Evolutionary conservation across 2,888 invertebrate genomes (phyloP).

Genomic region (Trissoscelio sp.): DNA sequence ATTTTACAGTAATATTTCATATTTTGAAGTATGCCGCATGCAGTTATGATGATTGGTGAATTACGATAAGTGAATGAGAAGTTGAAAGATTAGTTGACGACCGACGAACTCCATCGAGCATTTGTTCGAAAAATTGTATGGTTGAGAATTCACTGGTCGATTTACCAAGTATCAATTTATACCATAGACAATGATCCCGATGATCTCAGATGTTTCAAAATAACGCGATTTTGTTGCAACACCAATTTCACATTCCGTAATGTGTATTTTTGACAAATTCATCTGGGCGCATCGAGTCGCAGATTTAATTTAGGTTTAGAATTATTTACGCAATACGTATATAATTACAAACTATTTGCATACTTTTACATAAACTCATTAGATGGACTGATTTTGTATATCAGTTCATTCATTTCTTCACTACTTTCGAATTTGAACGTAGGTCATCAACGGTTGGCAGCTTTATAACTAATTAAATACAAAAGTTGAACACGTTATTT

Average conservation of each 20-base stretch:
- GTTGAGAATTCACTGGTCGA: constrained; percentile 46
- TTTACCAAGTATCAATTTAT: constrained; percentile 41
- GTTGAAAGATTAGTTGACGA: background rate
- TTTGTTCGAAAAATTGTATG: background rate
- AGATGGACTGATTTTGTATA: constrained; percentile 34
- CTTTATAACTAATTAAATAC: constrained; percentile 6
- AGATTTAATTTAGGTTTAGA: constrained; percentile 51
- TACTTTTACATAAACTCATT: constrained; percentile 35
- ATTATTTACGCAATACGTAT: constrained; percentile 29
- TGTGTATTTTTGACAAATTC: constrained; percentile 17
- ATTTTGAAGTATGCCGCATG: constrained; percentile 66
- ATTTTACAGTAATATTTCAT: constrained; percentile 57
- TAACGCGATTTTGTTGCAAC: too few species aligned
- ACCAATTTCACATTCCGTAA: too few species aligned
- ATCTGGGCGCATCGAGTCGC: constrained; percentile 57
- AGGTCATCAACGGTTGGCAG: constrained; percentile 6
- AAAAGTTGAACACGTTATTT: constrained; percentile 6
- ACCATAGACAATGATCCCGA: constrained; percentile 34
- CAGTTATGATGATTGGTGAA: constrained; percentile 59
- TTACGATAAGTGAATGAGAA: constrained; percentile 49
- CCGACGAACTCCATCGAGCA: background rate
- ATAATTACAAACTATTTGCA: constrained; percentile 29
- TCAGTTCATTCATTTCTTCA: constrained; percentile 26
- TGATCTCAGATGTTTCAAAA: constrained; percentile 44
- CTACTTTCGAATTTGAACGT: constrained; percentile 51